Percentiles rank a stretch among this genome's conserved stretches.
phyloP scores from a whole-genome alignment of 2,797 vertebrate species.

The Betta splendens region DNA sequence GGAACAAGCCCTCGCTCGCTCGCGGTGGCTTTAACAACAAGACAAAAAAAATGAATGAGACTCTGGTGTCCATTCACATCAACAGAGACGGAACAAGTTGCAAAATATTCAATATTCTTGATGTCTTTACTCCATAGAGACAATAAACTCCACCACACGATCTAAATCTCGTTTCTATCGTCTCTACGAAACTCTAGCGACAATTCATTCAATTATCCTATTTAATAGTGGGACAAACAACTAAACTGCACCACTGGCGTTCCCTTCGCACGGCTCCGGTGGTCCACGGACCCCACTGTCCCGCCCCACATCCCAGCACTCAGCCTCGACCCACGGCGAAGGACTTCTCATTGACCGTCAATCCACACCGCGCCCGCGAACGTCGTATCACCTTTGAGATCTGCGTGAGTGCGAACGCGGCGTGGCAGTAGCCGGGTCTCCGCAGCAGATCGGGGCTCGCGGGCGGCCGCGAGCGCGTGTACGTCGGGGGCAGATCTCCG shows the following conservation, averaged over 20 bases:
- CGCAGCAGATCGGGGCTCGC: constrained; percentile 79
- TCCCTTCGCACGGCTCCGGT: constrained; percentile 33
- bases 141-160: not conserved
- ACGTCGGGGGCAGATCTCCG: constrained; percentile 86
- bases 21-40: constrained; percentile 29
- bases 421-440: constrained; percentile 88
- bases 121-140: constrained; percentile 9
- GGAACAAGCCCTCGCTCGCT: constrained; percentile 35
- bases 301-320: constrained; percentile 39
- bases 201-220: not conserved
- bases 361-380: constrained; percentile 12
- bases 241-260: not conserved
- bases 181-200: not conserved
- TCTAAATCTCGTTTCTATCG: not conserved
- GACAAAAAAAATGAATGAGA: constrained; percentile 46
- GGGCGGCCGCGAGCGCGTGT: constrained; percentile 80
- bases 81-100: constrained; percentile 23
- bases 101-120: constrained; percentile 11
- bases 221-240: not conserved
- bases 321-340: constrained; percentile 31
- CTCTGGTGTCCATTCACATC: constrained; percentile 46
- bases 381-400: constrained; percentile 85
- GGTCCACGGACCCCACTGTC: constrained; percentile 39
- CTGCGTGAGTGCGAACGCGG: constrained; percentile 87
- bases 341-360: constrained; percentile 38